Base-by-base conservation (phyloP, 2,113 vertebrate genomes). In the Saccopteryx bilineata region DNA sequence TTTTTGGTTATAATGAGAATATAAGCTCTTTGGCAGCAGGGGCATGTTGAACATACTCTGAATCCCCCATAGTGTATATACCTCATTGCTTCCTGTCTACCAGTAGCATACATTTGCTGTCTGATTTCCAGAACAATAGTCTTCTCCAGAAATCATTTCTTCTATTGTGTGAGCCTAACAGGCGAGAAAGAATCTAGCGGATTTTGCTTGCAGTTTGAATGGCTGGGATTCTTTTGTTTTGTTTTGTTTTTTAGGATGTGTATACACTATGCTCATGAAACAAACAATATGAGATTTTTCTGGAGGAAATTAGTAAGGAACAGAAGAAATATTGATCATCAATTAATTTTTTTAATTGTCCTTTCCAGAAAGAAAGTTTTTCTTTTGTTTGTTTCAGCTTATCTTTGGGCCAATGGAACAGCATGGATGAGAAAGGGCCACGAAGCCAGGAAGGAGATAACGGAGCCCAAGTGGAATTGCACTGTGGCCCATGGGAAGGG, bases 211-310 rank as follows among this genome's bases (percentile, higher is more conserved):
- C 79, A 86, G 71, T 56, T 80, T 66, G 13, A 65, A 82, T 91
- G 18, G 31, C 26, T 82, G 91, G 17, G 18, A 54, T 82, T 78
- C 14, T 87, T 93, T 86, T 12, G 1, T 52, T 84, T 82, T 78
- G 11, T 87, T 93, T 86, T 12, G 1, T 52, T 84, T 90, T 78
- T 54, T 28, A 79, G 31, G 9, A 50, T 9, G 0, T 60, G 15
- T 23, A 63, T 3, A 84, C 54, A 52, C 33, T 61, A 28, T 84
- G 65, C 46, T n/a, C 31, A 50, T 82, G 54, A 50, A 60, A 61
- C 19, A 68, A 68, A 94, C 39, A 85, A 52, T 54, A 52, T 75
- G 56, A 88, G 72, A 88, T 87, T 52, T 48, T 94, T 72, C 48
- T 52, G 54, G 23, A 91, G 28, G n/a, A 74, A 71, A 76, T 72